These are phyloP conservation scores for Cordilura impudica DNA, from an alignment of 2,888 invertebrate species.

Conservation along the genomic window DNA sequence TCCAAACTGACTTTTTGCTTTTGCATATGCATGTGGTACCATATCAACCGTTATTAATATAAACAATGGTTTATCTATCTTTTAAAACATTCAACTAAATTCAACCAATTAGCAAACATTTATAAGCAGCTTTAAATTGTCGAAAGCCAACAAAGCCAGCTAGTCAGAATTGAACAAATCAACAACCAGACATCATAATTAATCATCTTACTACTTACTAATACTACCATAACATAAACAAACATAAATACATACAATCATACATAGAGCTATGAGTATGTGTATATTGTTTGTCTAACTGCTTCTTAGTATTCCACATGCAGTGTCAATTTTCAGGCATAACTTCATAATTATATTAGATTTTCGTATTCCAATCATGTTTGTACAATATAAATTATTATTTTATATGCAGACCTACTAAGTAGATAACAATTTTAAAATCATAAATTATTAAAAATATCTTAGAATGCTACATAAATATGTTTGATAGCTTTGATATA, in stretches of 20 bases:
- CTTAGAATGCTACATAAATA: neutral
- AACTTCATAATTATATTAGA: neutral
- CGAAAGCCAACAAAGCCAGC: neutral
- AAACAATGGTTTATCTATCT: conserved; percentile 42
- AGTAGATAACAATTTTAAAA: neutral
- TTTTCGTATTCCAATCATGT: neutral
- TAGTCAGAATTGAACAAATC: conserved; percentile 4
- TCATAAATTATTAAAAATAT: neutral
- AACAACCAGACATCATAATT: conserved; percentile 1
- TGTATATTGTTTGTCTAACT: too few relatives aligned
- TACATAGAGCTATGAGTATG: neutral
- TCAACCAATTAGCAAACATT: conserved; percentile 55
- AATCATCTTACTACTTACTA: too few relatives aligned
- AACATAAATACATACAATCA: neutral
- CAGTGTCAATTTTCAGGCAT: neutral
- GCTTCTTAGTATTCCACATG: neutral
- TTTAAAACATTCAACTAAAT: conserved; percentile 40
- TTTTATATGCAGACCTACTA: neutral
- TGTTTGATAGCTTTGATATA: neutral
- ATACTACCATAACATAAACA: too few relatives aligned
- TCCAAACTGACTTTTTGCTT: too few relatives aligned
- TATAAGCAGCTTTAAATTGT: conserved; percentile 49
- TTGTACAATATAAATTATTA: neutral
- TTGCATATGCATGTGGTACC: too few relatives aligned
- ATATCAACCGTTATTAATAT: conserved; percentile 21